A percentile compares a stretch with the other conserved stretches of the same genome.
Conservation (phyloP, 2,113 vertebrate species). For the Picathartes gymnocephalus region DNA sequence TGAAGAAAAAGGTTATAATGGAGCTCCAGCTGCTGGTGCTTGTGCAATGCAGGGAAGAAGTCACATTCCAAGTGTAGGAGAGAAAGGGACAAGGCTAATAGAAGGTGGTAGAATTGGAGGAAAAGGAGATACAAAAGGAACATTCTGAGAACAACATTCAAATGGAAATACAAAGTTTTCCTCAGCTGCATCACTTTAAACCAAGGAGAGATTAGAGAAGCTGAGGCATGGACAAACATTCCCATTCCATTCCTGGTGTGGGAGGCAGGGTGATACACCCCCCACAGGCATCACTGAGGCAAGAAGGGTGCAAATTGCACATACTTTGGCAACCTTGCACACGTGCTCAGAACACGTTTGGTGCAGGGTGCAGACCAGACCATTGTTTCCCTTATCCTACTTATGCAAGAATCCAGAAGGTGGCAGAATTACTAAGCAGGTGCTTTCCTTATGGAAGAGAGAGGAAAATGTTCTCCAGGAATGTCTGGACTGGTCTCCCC, state of each 20-base stretch:
- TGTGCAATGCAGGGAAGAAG: background rate
- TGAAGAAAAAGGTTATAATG: background rate
- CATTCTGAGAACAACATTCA: background rate
- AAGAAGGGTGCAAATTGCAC: accelerated
- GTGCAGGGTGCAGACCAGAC: background rate
- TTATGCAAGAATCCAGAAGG: background rate
- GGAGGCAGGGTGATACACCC: background rate
- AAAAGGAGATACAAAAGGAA: background rate
- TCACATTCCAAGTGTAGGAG: background rate
- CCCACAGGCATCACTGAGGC: accelerated
- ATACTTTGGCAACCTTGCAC: background rate
- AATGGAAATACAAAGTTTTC: background rate
- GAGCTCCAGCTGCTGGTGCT: background rate
- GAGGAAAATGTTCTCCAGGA: background rate
- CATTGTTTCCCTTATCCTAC: background rate
- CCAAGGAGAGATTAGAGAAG: background rate
- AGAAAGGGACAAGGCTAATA: background rate
- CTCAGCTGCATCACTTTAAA: background rate
- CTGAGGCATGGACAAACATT: background rate
- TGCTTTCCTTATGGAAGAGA: background rate
- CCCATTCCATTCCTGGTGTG: background rate
- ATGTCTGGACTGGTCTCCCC: background rate
- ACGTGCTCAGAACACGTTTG: background rate
- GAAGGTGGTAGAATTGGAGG: background rate
- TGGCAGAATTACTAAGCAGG: background rate